Evolutionary conservation across 1,140 invertebrate species (phyloP), one percentile per base, ranked within the genome.

Genomic region (Solen grandis): DNA sequence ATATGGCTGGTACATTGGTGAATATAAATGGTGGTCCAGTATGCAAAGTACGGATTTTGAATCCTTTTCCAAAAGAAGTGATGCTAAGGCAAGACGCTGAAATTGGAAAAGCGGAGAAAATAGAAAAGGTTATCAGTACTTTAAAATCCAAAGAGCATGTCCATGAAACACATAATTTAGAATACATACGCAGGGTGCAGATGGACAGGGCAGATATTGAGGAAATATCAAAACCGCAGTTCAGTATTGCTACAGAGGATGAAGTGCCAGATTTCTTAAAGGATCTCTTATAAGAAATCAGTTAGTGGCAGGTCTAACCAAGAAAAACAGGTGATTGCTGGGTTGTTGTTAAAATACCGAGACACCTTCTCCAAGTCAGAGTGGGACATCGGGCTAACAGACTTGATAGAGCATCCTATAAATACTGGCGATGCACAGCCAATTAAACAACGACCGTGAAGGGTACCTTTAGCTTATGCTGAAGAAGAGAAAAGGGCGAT

Each of bases 401-500:
- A 33, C 36, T 41, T 57, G 27, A 33, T 54, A 36, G 69, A 72
- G 10, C 54, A 72, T 36, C 29, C 69, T n/a, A 72, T 72, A 2
- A 57, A 59, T 22, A 72, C 69, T n/a, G 69, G 54, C 2, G 50
- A 59, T 3, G 52, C 69, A 1, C 5, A 8, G 3, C 69, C 69
- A 38, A 25, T 72, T 22, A 72, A 36, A 38, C 69, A 72, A 57
- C 25, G 46, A 1, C 66, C 66, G 2, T 1, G 52, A 31, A 55
- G 69, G 50, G 35, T 72, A 2, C 69, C 69, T 4, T 16, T 72
- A 3, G 50, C 54, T 1, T 72, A 35, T 41, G 69, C 69, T 5
- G 52, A 36, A 27, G 69, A 55, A 1, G 54, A 72, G 16, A 55
- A 72, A n/a, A 55, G 41, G 69, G 69, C 69, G 14, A 57, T 72